Evolutionary conservation across 2,888 invertebrate species (phyloP), one percentile per base, ranked within the genome.

Genomic region (Eupithecia exiguata): DNA sequence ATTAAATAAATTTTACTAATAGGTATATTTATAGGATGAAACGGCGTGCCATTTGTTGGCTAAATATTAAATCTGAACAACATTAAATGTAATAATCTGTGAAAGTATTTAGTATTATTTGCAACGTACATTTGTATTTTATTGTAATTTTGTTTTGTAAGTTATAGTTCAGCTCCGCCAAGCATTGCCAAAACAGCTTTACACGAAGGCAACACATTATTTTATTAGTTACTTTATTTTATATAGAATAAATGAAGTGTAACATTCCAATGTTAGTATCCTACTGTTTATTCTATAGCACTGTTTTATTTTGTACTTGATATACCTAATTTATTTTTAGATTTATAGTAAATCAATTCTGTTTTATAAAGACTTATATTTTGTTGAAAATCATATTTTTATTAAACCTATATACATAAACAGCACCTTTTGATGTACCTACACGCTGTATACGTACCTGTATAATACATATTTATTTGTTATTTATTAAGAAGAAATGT

Each of bases 191-290:
- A 21, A 76, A 72, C 68, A 70, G 72, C 68, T 77, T 77, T 74
- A 77, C 67, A 67, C 40, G 36, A 66, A 49, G 63, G 65, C 69
- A 70, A 74, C 69, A 68, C 53, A 67, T 72, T 75, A 69, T 72
- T 69, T 66, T 43, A 68, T 70, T 70, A 70, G 30, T 73, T 74
- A 70, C 58, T 74, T 77, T 68, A 49, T 46, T 46, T 46, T n/a
- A 46, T 70, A 72, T 66, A 74, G 21, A 70, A 71, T 71, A 43
- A 77, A 77, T 74, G 78, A 74, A 77, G 62, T 66, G 71, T 68
- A 71, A 80, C 81, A 81, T 81, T 81, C 81, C 81, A 77, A 77
- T 78, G 74, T 74, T 53, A 71, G 69, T 76, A 78, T 72, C 76
- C 78, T 72, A 62, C 68, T 73, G 68, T 77, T 81, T 77, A 74